These are phyloP conservation scores for Kryphioiulus occultus DNA, from an alignment of 2,888 invertebrate genomes.

Conservation along the genomic window DNA sequence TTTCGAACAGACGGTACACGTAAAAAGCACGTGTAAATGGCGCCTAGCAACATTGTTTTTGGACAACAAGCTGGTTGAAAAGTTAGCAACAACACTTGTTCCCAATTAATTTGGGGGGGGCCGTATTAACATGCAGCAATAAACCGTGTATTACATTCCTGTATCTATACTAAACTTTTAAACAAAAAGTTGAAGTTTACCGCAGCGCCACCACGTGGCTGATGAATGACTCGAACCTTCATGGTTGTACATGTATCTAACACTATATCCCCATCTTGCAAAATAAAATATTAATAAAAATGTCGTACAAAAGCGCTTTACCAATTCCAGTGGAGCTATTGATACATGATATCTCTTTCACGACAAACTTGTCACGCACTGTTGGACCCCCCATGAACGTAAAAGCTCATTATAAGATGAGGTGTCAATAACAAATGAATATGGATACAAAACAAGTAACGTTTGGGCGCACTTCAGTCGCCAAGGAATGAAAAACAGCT, in stretches of 20 bases:
- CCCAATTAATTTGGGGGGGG: too few relatives aligned
- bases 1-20: too few relatives aligned
- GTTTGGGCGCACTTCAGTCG: neutral
- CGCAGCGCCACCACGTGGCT: neutral
- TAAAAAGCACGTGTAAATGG: too few relatives aligned
- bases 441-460: slow-evolving; percentile 15
- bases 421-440: slow-evolving; percentile 21
- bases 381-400: slow-evolving; percentile 28
- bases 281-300: slow-evolving; percentile 2
- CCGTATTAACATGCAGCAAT: too few relatives aligned
- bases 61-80: too few relatives aligned
- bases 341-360: slow-evolving; percentile 13
- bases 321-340: neutral
- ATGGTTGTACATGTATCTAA: neutral
- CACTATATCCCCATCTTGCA: neutral
- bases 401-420: slow-evolving; percentile 33
- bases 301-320: neutral
- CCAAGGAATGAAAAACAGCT: neutral
- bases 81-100: too few relatives aligned
- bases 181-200: neutral
- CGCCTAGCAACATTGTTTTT: too few relatives aligned
- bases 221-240: neutral
- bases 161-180: too few relatives aligned
- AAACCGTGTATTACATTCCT: too few relatives aligned
- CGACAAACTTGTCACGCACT: slow-evolving; percentile 32